Evolutionary conservation across 1,140 invertebrate genomes (phyloP).

Genomic region (Phocides pigmalion): DNA sequence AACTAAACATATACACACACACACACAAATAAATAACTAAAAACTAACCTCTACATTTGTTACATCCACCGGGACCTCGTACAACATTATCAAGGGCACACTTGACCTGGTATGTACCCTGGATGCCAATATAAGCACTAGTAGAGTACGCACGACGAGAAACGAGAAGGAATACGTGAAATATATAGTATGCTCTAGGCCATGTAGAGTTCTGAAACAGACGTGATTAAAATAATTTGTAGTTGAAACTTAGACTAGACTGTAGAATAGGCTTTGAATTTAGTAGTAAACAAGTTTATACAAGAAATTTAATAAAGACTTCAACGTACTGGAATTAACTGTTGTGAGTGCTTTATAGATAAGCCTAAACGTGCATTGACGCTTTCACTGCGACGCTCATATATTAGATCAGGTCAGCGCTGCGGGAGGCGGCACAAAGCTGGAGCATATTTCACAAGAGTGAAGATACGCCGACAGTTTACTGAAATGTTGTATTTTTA

Average conservation of each 20-base stretch:
- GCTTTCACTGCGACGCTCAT: too few relatives aligned
- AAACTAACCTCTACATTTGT: conserved; percentile 85
- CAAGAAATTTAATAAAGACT: neutral
- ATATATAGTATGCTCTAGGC: conserved; percentile 45
- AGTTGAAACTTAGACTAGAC: neutral
- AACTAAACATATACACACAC: too few relatives aligned
- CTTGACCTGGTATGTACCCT: conserved; percentile 63
- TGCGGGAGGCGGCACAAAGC: too few relatives aligned
- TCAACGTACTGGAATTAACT: too few relatives aligned
- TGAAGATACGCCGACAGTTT: too few relatives aligned
- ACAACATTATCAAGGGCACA: conserved; percentile 83
- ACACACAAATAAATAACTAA: neutral
- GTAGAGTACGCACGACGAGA: conserved; percentile 40
- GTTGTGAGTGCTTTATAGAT: too few relatives aligned
- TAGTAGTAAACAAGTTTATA: neutral
- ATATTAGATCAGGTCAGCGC: too few relatives aligned
- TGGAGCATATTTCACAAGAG: too few relatives aligned
- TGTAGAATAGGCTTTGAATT: neutral
- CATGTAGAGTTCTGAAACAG: conserved; percentile 34
- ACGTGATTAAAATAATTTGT: neutral
- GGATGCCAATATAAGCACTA: conserved; percentile 47
- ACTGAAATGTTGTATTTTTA: too few relatives aligned
- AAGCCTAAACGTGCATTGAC: too few relatives aligned
- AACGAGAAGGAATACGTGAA: conserved; percentile 51
- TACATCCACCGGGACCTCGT: conserved; percentile 83